Evolutionary conservation across 2,797 vertebrate genomes (phyloP).

Genomic region (Jordanella pulchra): DNA sequence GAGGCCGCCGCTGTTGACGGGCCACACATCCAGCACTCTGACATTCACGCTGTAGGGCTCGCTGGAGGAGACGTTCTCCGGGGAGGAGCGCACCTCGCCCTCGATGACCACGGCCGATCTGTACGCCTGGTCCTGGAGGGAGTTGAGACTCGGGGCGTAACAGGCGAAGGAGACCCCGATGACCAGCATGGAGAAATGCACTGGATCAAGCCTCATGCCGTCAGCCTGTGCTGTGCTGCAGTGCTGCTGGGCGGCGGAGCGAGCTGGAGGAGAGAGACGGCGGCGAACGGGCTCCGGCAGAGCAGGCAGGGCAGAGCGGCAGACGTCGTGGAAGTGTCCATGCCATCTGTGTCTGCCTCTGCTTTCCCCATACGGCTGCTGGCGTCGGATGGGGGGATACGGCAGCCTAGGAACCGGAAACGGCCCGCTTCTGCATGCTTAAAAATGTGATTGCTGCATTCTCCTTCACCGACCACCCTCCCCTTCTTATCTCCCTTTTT

Average conservation of each 20-base stretch:
- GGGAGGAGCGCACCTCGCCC: slow-evolving; percentile 93
- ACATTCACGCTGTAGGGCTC: slow-evolving; percentile 89
- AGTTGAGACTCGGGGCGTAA: slow-evolving; percentile 93
- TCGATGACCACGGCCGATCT: slow-evolving; percentile 93
- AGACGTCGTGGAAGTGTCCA: slow-evolving; percentile 92
- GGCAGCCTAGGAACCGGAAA: slow-evolving; percentile 88
- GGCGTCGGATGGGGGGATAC: slow-evolving; percentile 79
- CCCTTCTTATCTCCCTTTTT: slow-evolving; percentile 70
- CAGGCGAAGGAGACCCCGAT: slow-evolving; percentile 95
- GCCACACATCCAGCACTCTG: slow-evolving; percentile 95
- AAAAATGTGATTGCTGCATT: slow-evolving; percentile 83
- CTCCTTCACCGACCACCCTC: slow-evolving; percentile 80
- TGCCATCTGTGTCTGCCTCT: slow-evolving; percentile 90
- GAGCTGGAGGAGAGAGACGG: slow-evolving; percentile 82
- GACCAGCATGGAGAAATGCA: slow-evolving; percentile 95
- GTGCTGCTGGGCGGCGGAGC: slow-evolving; percentile 84
- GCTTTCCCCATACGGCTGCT: slow-evolving; percentile 85
- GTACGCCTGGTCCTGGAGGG: slow-evolving; percentile 95
- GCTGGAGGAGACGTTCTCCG: slow-evolving; percentile 79
- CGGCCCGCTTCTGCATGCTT: slow-evolving; percentile 83
- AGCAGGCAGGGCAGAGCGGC: slow-evolving; percentile 86
- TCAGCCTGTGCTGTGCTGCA: slow-evolving; percentile 87
- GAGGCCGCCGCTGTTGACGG: slow-evolving; percentile 92
- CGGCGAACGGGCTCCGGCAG: slow-evolving; percentile 82
- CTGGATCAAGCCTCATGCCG: slow-evolving; percentile 97